Conservation (phyloP, 2,888 invertebrate species). For the Carterocephalus palaemon region DNA sequence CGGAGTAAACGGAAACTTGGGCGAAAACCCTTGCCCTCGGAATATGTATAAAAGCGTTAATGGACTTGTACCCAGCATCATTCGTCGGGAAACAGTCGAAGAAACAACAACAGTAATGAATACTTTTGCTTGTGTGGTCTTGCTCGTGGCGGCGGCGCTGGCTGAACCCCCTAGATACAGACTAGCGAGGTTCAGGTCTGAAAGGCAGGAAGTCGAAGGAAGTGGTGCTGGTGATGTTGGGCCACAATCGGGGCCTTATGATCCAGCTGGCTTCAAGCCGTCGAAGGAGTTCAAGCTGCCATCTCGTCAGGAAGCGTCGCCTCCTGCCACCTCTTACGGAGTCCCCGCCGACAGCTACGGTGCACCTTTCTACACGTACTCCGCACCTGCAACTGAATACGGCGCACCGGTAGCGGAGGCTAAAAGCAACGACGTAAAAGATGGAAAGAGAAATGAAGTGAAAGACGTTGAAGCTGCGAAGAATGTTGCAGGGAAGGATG, state of each 20-base stretch:
- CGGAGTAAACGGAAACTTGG: conserved; percentile 60
- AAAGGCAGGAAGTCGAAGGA: conserved; percentile 53
- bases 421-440: conserved; percentile 23
- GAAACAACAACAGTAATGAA: conserved; percentile 53
- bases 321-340: conserved; percentile 61
- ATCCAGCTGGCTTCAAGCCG: conserved; percentile 62
- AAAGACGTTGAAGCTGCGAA: conserved; percentile 30
- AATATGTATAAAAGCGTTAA: conserved; percentile 58
- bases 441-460: conserved; percentile 28
- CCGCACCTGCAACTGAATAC: conserved; percentile 54
- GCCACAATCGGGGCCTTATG: conserved; percentile 50
- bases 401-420: conserved; percentile 41
- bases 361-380: conserved; percentile 59
- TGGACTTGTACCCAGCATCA: conserved; percentile 54
- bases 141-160: conserved; percentile 51
- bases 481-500: conserved; percentile 37
- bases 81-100: conserved; percentile 56
- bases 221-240: conserved; percentile 35
- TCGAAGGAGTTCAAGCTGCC: conserved; percentile 60
- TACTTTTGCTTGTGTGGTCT: conserved; percentile 50
- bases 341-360: conserved; percentile 64
- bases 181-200: conserved; percentile 47
- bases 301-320: conserved; percentile 50
- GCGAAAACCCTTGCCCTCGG: conserved; percentile 36
- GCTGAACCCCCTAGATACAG: conserved; percentile 63